Conservation (phyloP, 2,888 invertebrate genomes). For the Drosophila kanekoi region DNA sequence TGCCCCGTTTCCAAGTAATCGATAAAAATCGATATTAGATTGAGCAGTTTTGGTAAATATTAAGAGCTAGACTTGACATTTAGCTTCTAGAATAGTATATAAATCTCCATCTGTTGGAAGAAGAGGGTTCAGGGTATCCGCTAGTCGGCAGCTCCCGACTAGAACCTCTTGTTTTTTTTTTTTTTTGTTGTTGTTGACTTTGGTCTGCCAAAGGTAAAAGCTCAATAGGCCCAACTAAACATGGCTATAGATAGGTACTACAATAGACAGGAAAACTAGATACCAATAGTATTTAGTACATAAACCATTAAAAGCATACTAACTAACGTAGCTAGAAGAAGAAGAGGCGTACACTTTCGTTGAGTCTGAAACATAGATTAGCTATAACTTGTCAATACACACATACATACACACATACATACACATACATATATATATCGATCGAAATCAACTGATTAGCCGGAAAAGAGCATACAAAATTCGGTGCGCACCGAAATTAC, state of each 20-base stretch:
- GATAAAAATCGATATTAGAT: too few species aligned
- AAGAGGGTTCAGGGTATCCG: too few species aligned
- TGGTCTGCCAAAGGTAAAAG: conserved; percentile 21
- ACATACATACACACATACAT: neutral
- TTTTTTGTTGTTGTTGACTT: conserved; percentile 24
- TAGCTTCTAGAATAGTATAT: too few species aligned
- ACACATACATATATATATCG: neutral
- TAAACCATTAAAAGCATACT: neutral
- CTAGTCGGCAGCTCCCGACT: too few species aligned
- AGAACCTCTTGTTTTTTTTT: neutral
- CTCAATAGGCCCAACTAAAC: conserved; percentile 25
- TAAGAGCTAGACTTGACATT: too few species aligned
- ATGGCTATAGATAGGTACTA: conserved; percentile 32
- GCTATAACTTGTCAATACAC: conserved; percentile 18
- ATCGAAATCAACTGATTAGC: conserved; percentile 21
- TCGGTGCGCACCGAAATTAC: conserved; percentile 50
- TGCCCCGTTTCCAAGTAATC: too few species aligned
- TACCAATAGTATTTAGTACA: conserved; percentile 20
- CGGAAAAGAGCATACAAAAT: conserved; percentile 56
- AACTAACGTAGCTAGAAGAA: conserved; percentile 10
- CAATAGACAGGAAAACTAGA: conserved; percentile 26
- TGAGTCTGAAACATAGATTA: conserved; percentile 45
- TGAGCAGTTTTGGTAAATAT: too few species aligned
- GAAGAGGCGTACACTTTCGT: conserved; percentile 25
- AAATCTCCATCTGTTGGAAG: too few species aligned